Evolutionary conservation across 1,140 invertebrate genomes (phyloP).

Genomic region (Xylocopa sonorina): DNA sequence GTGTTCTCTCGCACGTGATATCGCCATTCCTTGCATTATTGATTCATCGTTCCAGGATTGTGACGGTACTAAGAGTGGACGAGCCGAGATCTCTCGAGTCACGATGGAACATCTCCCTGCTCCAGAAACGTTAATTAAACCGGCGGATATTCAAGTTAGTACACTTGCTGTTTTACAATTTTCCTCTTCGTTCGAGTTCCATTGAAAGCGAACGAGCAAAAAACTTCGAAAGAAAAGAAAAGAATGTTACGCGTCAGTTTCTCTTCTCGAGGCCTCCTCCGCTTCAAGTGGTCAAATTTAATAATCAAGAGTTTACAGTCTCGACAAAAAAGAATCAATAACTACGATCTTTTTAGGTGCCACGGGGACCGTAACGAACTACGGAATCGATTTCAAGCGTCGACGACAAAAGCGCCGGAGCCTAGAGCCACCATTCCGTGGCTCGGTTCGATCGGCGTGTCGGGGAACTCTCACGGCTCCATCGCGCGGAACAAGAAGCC

Average conservation of each 20-base stretch:
- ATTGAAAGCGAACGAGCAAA: too few species aligned
- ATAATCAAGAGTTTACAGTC: background rate
- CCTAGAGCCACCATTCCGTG: background rate
- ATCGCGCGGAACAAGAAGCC: slow-evolving; percentile 49
- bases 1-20: slow-evolving; percentile 68
- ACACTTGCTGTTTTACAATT: background rate
- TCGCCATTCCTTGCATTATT: slow-evolving; percentile 59
- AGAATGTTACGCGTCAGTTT: too few species aligned
- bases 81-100: background rate
- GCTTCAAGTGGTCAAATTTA: too few species aligned
- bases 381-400: background rate
- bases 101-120: background rate
- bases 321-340: slow-evolving; percentile 1
- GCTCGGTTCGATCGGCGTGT: background rate
- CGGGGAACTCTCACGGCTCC: slow-evolving; percentile 6
- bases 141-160: background rate
- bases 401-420: background rate
- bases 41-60: slow-evolving; percentile 44
- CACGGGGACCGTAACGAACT: background rate
- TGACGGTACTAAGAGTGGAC: background rate
- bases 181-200: too few species aligned
- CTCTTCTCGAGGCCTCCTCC: too few species aligned
- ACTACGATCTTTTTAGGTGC: background rate
- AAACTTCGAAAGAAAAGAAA: too few species aligned
- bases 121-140: background rate